Base-by-base conservation (phyloP, 2,797 vertebrate species). In the Morus bassanus region DNA sequence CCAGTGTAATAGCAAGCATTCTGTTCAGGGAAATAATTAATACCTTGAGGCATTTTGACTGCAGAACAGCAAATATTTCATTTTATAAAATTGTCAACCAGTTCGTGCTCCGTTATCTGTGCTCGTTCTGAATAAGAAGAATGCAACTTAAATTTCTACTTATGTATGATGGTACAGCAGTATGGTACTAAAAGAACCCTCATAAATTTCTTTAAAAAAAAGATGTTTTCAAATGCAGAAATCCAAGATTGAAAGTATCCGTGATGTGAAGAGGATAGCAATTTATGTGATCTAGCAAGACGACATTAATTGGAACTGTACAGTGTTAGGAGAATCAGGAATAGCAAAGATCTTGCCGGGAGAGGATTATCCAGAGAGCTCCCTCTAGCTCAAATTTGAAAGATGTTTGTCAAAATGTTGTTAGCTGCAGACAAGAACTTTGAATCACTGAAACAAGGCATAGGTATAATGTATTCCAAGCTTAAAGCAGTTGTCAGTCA, bases 401-500 rank as follows among this genome's bases (percentile, higher is more conserved):
- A 78, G 45, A 5, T 73, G 17, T 72, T 92, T 95, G 33, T 91
- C 77, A 77, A 77, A 74, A 51, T 63, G 18, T 56, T 64, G 45
- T 73, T 85, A 87, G 41, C 68, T 75, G 25, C 78, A 89, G 76
- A 75, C 50, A 67, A 50, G 63, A 89, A 51, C 15, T 8, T 6
- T 73, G 84, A 92, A 11, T 92, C 53, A n/a, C n/a, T n/a, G n/a
- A n/a, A n/a, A n/a, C n/a, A n/a, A n/a, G 64, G 41, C 67, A 61
- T 53, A 93, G 31, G n/a, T 88, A 21, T 67, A 90, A 80, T 7
- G 23, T 45, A 43, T 90, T 88, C 53, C 50, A 67, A 41, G 31
- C 37, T 85, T 77, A 89, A 91, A 87, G 86, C 39, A 76, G 10
- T 25, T 91, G 61, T 95, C 89, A 93, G 85, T 80, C 78, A 59